Percentiles rank a stretch among this genome's conserved stretches.
Evolutionary conservation across 2,888 invertebrate genomes (phyloP).

Genomic region (Oxystoma pomonae): DNA sequence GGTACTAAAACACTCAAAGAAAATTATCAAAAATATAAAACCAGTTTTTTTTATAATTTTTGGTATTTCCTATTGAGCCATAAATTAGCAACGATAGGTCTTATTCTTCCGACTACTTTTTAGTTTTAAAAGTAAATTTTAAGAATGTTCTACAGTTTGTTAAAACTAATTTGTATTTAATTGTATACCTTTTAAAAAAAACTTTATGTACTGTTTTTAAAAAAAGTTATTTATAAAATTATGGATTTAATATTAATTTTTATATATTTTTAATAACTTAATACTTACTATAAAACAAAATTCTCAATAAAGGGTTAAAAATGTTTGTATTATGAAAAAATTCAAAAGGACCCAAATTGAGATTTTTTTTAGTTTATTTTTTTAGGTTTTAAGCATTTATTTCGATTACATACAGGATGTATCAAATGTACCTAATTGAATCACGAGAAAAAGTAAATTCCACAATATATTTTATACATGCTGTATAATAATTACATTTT

Average conservation of each 20-base stretch:
- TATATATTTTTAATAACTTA: slow-evolving; percentile 4
- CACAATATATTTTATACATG: not conserved
- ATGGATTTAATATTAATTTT: not conserved
- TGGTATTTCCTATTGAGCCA: no score
- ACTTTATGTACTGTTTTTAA: not conserved
- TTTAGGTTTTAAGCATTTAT: not conserved
- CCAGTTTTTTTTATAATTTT: no score
- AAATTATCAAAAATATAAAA: no score
- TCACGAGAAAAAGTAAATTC: no score
- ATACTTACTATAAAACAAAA: not conserved
- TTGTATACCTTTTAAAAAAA: not conserved
- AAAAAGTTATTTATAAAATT: slow-evolving; percentile 1
- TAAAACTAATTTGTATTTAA: not conserved
- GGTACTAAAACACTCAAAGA: no score
- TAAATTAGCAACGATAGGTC: not conserved
- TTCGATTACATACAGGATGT: not conserved
- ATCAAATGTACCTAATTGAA: not conserved
- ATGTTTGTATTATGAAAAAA: not conserved
- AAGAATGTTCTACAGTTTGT: not conserved
- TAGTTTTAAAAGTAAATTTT: not conserved
- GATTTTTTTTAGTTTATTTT: not conserved
- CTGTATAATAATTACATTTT: slow-evolving; percentile 18
- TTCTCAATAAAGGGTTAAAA: not conserved
- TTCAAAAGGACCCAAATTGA: not conserved
- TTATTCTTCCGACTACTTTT: not conserved